Percentiles rank a stretch among this genome's conserved stretches.
phyloP scores from a whole-genome alignment of 1,140 invertebrate species.

The Nasonia giraulti region DNA sequence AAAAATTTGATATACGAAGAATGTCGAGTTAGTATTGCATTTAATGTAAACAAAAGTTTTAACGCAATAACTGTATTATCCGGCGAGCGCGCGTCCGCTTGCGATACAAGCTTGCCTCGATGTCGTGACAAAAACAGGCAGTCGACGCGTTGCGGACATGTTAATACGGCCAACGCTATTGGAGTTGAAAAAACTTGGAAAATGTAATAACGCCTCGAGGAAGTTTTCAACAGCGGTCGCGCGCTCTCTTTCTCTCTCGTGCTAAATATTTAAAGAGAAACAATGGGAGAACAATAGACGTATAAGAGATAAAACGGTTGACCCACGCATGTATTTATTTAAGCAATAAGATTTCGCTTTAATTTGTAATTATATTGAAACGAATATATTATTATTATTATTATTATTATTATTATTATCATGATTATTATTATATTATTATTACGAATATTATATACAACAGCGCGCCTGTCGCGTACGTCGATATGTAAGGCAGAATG shows the following conservation, averaged over 20 bases:
- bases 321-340: slow-evolving; percentile 50
- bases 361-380: slow-evolving; percentile 49
- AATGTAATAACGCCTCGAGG: background rate
- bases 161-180: background rate
- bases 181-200: background rate
- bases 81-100: slow-evolving; percentile 8
- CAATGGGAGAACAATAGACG: slow-evolving; percentile 33
- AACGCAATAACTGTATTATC: slow-evolving; percentile 48
- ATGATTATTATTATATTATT: slow-evolving; percentile 28
- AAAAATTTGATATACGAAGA: slow-evolving; percentile 14
- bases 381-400: slow-evolving; percentile 45
- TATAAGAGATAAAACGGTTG: slow-evolving; percentile 25
- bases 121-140: background rate
- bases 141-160: background rate
- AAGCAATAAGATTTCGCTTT: slow-evolving; percentile 47
- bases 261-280: slow-evolving; percentile 47
- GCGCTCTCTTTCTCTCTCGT: slow-evolving; percentile 6
- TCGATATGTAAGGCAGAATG: slow-evolving; percentile 16
- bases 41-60: slow-evolving; percentile 39
- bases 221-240: slow-evolving; percentile 18
- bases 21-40: slow-evolving; percentile 43
- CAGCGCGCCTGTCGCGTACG: background rate
- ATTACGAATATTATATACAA: slow-evolving; percentile 4
- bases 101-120: background rate
- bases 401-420: slow-evolving; percentile 6